Evolutionary conservation across 2,888 invertebrate species (phyloP), one percentile per base, ranked within the genome.

Genomic region (Tetragonisca angustula): DNA sequence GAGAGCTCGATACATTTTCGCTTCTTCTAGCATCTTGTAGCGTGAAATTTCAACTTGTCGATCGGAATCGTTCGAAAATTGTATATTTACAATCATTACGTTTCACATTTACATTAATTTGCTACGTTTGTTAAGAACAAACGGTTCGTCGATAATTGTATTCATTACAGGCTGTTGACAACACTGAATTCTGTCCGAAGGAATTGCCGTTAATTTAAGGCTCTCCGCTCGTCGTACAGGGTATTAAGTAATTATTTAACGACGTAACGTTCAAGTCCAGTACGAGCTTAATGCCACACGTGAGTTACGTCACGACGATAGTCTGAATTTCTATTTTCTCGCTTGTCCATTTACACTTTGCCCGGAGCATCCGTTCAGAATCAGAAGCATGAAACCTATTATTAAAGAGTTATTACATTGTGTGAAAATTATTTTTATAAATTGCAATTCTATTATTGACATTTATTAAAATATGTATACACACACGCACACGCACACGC

Each of bases 201-300:
- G 79, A 88, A 81, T 85, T 86, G 76, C 59, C 21, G 2, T 84
- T 77, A 81, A 27, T 17, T 61, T 62, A 65, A 73, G 73, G 32
- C 61, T 64, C 49, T 71, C 49, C 73, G 64, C 77, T 49, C 73
- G 69, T 76, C 68, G 68, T 85, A 85, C 79, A 81, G 80, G 81
- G 71, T 87, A 87, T 71, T 85, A 73, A 83, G 65, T 81, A 83
- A 85, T 82, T 54, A 68, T 79, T 64, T 43, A 32, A 69, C 50
- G 49, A 81, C 70, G 56, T 24, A 61, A 24, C 24, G 75, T 79
- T 43, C 24, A 74, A 75, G 24, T 84, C 50, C 43, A 36, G 68
- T 64, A 69, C 67, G 75, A 78, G 75, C 62, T 86, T 79, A 81
- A 77, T 52, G 32, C 19, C 61, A 43, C 52, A 65, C 6, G 21